phyloP scores from a whole-genome alignment of 2,888 invertebrate species.

The Andrena flavipes region DNA sequence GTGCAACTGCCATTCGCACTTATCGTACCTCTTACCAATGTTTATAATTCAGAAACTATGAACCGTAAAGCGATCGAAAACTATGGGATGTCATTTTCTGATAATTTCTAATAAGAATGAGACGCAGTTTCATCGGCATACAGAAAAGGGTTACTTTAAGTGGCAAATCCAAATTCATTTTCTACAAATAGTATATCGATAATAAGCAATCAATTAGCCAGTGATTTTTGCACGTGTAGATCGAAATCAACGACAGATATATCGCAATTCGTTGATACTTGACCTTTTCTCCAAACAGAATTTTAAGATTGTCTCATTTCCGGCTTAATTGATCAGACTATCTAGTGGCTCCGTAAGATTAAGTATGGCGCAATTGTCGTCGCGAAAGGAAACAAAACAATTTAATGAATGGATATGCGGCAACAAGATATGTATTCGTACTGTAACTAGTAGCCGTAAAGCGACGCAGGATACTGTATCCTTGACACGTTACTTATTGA shows the following conservation, averaged over 20 bases:
- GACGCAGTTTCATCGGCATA: too few relatives aligned
- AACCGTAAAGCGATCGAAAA: conserved; percentile 4
- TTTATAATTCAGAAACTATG: conserved; percentile 7
- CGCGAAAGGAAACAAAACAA: conserved; percentile 1
- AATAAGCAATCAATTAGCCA: too few relatives aligned
- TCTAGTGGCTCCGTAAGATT: not conserved
- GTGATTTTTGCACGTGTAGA: not conserved
- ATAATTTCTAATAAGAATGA: not conserved
- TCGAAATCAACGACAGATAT: not conserved
- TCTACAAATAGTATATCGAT: too few relatives aligned
- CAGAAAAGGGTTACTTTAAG: too few relatives aligned
- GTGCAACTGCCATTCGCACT: not conserved
- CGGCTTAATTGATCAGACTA: conserved; percentile 9
- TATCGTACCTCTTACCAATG: not conserved
- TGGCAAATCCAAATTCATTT: too few relatives aligned
- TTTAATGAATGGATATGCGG: not conserved
- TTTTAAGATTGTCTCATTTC: not conserved
- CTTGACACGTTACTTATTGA: not conserved
- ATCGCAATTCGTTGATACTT: not conserved
- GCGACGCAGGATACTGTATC: too few relatives aligned
- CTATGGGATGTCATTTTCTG: too few relatives aligned
- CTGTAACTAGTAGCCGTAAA: too few relatives aligned
- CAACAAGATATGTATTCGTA: not conserved
- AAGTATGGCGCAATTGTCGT: not conserved
- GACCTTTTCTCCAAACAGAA: not conserved